Percentiles rank a stretch among this genome's conserved stretches.
phyloP scores from a whole-genome alignment of 2,113 vertebrate genomes.

The Cyphomyrus discorhynchus region DNA sequence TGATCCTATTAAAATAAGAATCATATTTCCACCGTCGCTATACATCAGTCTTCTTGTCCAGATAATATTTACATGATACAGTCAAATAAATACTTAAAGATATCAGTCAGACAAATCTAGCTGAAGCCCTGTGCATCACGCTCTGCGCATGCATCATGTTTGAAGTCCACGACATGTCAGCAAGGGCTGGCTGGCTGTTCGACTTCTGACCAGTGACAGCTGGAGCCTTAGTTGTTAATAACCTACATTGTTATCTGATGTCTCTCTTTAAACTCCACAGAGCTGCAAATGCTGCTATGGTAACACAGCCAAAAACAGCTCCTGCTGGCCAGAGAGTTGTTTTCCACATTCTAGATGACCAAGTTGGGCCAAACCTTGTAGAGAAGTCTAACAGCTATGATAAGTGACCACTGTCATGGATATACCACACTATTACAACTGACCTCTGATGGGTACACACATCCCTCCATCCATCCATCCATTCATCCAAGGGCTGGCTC shows the following conservation, averaged over 20 bases:
- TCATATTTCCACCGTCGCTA: constrained; percentile 56
- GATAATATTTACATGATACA: constrained; percentile 44
- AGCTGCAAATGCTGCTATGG: constrained; percentile 22
- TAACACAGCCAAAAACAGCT: constrained; percentile 25
- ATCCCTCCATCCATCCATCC: background rate
- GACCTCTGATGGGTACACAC: background rate
- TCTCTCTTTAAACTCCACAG: constrained; percentile 54
- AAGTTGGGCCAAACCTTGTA: constrained; percentile 57
- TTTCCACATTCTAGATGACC: constrained; percentile 50
- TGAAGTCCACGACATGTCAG: background rate
- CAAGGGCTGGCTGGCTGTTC: background rate
- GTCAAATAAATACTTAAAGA: constrained; percentile 39
- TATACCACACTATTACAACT: background rate
- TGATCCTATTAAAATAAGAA: constrained; percentile 69
- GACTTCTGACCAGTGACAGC: background rate
- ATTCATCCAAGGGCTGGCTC: background rate
- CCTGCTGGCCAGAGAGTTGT: constrained; percentile 15
- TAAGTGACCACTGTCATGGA: constrained; percentile 41
- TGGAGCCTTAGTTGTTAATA: background rate
- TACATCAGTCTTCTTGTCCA: constrained; percentile 56
- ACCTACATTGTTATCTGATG: constrained; percentile 53
- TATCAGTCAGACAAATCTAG: constrained; percentile 17
- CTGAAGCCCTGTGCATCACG: background rate
- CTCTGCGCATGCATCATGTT: background rate
- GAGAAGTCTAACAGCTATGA: constrained; percentile 55